Conservation (phyloP, 2,113 vertebrate genomes). For the Myiopsitta monachus region DNA sequence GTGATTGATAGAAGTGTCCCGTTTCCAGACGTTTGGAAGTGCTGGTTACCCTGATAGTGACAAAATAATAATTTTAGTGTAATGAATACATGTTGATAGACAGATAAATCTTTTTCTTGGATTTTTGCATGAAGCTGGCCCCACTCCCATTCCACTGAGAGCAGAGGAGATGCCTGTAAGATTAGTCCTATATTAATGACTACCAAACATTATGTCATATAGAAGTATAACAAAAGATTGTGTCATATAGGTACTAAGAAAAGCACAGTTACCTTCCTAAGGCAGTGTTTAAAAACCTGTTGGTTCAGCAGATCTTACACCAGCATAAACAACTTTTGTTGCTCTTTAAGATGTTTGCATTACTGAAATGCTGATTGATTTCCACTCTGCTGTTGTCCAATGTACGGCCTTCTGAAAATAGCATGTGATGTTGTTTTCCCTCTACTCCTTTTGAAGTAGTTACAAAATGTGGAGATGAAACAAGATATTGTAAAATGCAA, state of each 20-base stretch:
- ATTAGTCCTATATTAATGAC: slow-evolving; percentile 33
- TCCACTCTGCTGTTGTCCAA: not conserved
- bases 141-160: not conserved
- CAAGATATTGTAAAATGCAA: not conserved
- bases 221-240: slow-evolving; percentile 25
- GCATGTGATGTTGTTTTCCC: not conserved
- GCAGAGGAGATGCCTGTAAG: slow-evolving; percentile 18
- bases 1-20: not conserved
- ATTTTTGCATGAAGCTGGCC: slow-evolving; percentile 38
- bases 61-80: slow-evolving; percentile 30
- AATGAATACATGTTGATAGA: slow-evolving; percentile 56
- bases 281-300: slow-evolving; percentile 24
- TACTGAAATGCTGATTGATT: slow-evolving; percentile 29
- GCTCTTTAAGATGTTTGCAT: not conserved
- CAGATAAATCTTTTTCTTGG: slow-evolving; percentile 34
- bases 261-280: not conserved
- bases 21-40: not conserved
- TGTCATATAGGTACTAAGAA: slow-evolving; percentile 11
- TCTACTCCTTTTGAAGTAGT: not conserved
- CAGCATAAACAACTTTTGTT: not conserved
- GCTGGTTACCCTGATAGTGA: not conserved
- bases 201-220: slow-evolving; percentile 8
- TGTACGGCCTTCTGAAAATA: not conserved
- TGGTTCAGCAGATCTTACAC: slow-evolving; percentile 21
- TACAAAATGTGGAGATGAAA: slow-evolving; percentile 7